Percentiles rank a stretch among this genome's conserved stretches.
Evolutionary conservation across 2,113 vertebrate genomes (phyloP).

Genomic region (Sturnus vulgaris): DNA sequence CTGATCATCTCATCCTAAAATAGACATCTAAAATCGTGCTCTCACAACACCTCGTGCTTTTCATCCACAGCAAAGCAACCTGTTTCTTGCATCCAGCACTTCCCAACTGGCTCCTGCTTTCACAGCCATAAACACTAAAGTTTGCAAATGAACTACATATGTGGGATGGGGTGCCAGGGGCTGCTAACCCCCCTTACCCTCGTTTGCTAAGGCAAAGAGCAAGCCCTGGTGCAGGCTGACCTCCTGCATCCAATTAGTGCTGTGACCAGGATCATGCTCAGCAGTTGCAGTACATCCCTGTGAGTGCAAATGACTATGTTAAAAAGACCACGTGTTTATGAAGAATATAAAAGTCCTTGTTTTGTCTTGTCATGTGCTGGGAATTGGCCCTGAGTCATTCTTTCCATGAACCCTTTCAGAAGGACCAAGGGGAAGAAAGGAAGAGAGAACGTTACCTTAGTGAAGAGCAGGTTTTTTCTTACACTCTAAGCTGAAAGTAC

Average conservation of each 20-base stretch:
- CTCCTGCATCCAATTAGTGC: background rate
- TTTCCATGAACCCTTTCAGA: background rate
- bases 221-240: background rate
- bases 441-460: background rate
- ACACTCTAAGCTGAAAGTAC: background rate
- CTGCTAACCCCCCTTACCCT: background rate
- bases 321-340: background rate
- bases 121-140: background rate
- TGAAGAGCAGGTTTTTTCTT: background rate
- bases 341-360: background rate
- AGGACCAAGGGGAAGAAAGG: background rate
- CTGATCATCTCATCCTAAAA: background rate
- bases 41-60: background rate
- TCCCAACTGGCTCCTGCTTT: background rate
- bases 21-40: background rate
- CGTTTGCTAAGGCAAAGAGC: background rate
- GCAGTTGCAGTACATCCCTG: background rate
- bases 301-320: background rate
- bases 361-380: background rate
- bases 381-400: background rate
- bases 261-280: background rate
- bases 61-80: background rate
- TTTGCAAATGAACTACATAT: fast-evolving
- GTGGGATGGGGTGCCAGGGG: background rate
- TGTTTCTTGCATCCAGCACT: background rate